These are phyloP conservation scores for Nerophis ophidion DNA, from an alignment of 2,113 vertebrate genomes.

Conservation along the genomic window DNA sequence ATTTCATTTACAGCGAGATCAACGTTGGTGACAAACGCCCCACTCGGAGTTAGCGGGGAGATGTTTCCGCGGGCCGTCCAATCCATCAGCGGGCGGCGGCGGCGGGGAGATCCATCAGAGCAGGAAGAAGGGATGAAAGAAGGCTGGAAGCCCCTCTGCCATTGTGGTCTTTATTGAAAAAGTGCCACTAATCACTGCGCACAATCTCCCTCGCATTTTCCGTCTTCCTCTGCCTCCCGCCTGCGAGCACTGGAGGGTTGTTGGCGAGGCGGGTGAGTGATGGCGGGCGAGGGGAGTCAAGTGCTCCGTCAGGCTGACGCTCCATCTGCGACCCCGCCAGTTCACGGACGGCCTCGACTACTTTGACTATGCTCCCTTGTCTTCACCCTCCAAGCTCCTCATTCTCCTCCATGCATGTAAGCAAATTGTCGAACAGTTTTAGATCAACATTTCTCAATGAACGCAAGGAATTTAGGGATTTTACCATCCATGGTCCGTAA, in stretches of 20 bases:
- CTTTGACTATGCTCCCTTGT: conserved; percentile 22
- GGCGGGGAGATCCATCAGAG: conserved; percentile 69
- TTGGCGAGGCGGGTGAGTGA: conserved; percentile 80
- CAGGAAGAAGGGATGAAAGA: conserved; percentile 32
- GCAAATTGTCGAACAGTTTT: too few relatives aligned
- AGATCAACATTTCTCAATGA: too few relatives aligned
- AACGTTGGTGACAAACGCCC: conserved; percentile 67
- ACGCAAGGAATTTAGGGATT: too few relatives aligned
- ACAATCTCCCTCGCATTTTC: conserved; percentile 38
- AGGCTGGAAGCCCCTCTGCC: conserved; percentile 31
- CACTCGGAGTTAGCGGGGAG: conserved; percentile 65
- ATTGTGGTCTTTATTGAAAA: conserved; percentile 41
- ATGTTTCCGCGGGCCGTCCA: conserved; percentile 66
- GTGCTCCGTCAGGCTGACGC: conserved; percentile 87
- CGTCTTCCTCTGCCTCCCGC: conserved; percentile 8
- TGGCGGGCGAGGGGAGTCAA: conserved; percentile 81
- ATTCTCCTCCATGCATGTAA: conserved; percentile 8
- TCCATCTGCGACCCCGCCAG: conserved; percentile 86
- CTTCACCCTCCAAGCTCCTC: conserved; percentile 18
- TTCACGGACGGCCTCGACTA: conserved; percentile 86
- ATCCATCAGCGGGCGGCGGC: conserved; percentile 67
- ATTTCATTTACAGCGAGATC: conserved; percentile 75
- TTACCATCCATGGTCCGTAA: too few relatives aligned
- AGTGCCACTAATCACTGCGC: conserved; percentile 48
- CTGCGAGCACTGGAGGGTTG: conserved; percentile 50